Evolutionary conservation across 2,888 invertebrate species (phyloP).

Genomic region (Rhynchonema sp.): DNA sequence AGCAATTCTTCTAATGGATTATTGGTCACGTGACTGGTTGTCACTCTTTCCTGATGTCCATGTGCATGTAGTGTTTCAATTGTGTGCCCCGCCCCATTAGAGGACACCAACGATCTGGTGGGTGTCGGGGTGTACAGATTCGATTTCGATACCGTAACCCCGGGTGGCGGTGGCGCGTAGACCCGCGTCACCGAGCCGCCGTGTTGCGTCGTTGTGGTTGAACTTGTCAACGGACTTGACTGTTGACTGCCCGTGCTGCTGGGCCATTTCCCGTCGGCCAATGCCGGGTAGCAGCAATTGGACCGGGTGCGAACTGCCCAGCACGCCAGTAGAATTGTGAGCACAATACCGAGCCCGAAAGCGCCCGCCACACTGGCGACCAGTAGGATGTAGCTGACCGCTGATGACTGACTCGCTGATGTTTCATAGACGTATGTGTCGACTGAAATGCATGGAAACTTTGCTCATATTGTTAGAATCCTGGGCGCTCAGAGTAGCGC

Average conservation of each 20-base stretch:
- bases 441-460: not conserved
- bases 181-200: not conserved
- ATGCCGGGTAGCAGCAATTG: not conserved
- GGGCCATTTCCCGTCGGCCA: not conserved
- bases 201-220: not conserved
- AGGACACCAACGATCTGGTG: not conserved
- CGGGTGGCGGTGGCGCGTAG: not conserved
- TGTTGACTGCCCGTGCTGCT: not conserved
- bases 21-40: not conserved
- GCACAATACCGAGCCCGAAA: not conserved
- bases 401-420: not conserved
- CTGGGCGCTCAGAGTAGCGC: too few species aligned
- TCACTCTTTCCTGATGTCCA: not conserved
- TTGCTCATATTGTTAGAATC: too few species aligned
- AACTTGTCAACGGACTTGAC: not conserved
- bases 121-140: conserved; percentile 8
- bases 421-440: not conserved
- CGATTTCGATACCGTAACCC: not conserved
- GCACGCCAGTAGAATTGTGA: not conserved
- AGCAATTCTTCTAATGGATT: conserved; percentile 1
- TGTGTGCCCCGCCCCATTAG: too few species aligned
- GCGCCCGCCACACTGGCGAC: not conserved
- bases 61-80: not conserved
- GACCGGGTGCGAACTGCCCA: not conserved
- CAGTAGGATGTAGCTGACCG: not conserved